Evolutionary conservation across 2,888 invertebrate species (phyloP).

Genomic region (Eustalomyia histrio): DNA sequence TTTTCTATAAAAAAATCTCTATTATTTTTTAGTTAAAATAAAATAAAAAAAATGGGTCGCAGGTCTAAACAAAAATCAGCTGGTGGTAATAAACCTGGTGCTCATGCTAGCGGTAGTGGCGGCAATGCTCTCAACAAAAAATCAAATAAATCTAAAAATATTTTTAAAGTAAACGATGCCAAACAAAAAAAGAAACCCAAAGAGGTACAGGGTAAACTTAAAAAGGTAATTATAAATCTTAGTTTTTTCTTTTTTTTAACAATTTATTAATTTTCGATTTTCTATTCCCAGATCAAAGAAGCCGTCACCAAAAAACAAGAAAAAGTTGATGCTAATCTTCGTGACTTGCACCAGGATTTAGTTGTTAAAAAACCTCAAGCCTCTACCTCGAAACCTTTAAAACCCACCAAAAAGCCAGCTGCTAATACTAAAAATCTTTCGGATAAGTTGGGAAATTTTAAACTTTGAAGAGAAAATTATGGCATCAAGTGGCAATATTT

Average conservation of each 20-base stretch:
- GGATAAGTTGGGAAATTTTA: slow-evolving; percentile 74
- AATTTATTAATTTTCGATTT: not conserved
- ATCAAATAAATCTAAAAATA: slow-evolving; percentile 76
- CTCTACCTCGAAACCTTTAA: slow-evolving; percentile 67
- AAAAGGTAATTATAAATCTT: slow-evolving; percentile 72
- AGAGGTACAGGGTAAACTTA: slow-evolving; percentile 78
- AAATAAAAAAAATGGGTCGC: slow-evolving; percentile 72
- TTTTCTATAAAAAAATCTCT: slow-evolving; percentile 10
- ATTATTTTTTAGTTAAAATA: slow-evolving; percentile 27
- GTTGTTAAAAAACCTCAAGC: slow-evolving; percentile 76
- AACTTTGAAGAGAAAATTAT: slow-evolving; percentile 69
- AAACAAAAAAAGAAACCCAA: slow-evolving; percentile 78
- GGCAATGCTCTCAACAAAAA: slow-evolving; percentile 68
- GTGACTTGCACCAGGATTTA: slow-evolving; percentile 77
- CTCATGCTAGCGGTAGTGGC: slow-evolving; percentile 53
- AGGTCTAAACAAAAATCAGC: slow-evolving; percentile 67
- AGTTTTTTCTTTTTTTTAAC: not conserved
- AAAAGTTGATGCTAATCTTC: slow-evolving; percentile 76
- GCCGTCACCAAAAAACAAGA: slow-evolving; percentile 76
- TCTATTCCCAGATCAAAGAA: slow-evolving; percentile 75
- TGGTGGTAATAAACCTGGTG: slow-evolving; percentile 65
- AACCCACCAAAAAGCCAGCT: slow-evolving; percentile 73
- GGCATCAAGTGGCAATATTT: slow-evolving; percentile 12
- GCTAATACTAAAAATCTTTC: slow-evolving; percentile 75
- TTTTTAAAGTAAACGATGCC: slow-evolving; percentile 76